Evolutionary conservation across 2,797 vertebrate species (phyloP).

Genomic region (Tenualosa thibaudeaui): DNA sequence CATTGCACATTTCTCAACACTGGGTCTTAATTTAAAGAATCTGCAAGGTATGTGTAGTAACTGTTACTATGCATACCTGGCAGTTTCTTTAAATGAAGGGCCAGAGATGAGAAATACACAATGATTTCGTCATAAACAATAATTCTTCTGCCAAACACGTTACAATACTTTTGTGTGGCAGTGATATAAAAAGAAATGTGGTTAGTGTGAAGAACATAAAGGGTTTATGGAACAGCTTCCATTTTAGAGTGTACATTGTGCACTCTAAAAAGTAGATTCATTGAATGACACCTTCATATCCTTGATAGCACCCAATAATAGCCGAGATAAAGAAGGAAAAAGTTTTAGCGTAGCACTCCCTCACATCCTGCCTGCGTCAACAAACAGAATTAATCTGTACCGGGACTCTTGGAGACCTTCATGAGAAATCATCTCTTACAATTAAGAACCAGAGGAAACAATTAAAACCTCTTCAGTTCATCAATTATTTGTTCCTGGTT

Average conservation of each 20-base stretch:
- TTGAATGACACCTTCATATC: background rate
- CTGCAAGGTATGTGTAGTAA: no score
- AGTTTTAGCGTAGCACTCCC: background rate
- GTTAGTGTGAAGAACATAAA: no score
- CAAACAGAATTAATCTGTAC: conserved; percentile 8
- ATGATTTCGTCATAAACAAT: no score
- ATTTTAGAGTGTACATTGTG: background rate
- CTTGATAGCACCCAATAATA: background rate
- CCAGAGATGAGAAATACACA: no score
- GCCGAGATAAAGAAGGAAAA: background rate
- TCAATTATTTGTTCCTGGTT: conserved; percentile 1
- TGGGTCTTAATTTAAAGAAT: no score
- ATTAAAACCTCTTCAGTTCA: conserved; percentile 30
- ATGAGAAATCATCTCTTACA: conserved; percentile 15
- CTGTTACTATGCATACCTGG: no score
- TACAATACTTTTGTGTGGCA: no score
- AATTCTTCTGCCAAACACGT: no score
- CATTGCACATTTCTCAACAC: no score
- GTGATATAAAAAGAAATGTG: no score
- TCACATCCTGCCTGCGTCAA: conserved; percentile 15
- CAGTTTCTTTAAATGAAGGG: no score
- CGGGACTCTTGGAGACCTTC: background rate
- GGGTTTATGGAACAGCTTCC: background rate
- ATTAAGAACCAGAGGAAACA: conserved; percentile 25
- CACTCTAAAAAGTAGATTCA: background rate